Evolutionary conservation across 1,140 invertebrate genomes (phyloP), one percentile per base, ranked within the genome.

Genomic region (Ceratoteleas bidentatus): DNA sequence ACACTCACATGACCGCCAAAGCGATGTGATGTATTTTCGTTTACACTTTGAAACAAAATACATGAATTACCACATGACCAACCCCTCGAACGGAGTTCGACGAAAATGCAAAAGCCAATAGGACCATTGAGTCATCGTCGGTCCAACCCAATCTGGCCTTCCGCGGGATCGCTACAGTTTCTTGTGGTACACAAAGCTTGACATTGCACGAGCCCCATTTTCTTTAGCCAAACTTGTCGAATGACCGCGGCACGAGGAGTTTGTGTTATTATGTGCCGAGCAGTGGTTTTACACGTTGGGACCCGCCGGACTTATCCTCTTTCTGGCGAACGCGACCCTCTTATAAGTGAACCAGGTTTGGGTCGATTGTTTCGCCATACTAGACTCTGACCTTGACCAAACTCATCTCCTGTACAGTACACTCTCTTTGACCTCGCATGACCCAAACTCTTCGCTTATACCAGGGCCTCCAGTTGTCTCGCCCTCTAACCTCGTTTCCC

Each of bases 141-240:
- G n/a, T n/a, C n/a, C n/a, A n/a, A n/a, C n/a, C n/a, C n/a, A 38
- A 38, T 38, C 11, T 56, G 8, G 50, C 14, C 15, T 50, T 53
- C 47, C 43, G 9, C 5, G 36, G 45, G 45, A 36, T n/a, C 6
- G 11, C 36, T 43, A 52, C 24, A 50, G 38, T 16, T 52, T 64
- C 33, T 54, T 36, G 11, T 13, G 32, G 9, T 49, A 38, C 45
- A 64, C 32, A 52, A 49, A 52, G 60, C 47, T 64, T 64, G 14
- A 49, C 13, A 47, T 45, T 62, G 58, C 58, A 64, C 60, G 60
- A 64, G 16, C 10, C 60, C 16, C 9, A 33, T 64, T 64, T 52
- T 64, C 8, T 64, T 64, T 64, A n/a, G 9, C 7, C 33, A 36
- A 50, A 64, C 16, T 64, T 52, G 33, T 64, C 43, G 60, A 64